Conservation (phyloP, 2,113 vertebrate species). For the Chaetodon auriga region DNA sequence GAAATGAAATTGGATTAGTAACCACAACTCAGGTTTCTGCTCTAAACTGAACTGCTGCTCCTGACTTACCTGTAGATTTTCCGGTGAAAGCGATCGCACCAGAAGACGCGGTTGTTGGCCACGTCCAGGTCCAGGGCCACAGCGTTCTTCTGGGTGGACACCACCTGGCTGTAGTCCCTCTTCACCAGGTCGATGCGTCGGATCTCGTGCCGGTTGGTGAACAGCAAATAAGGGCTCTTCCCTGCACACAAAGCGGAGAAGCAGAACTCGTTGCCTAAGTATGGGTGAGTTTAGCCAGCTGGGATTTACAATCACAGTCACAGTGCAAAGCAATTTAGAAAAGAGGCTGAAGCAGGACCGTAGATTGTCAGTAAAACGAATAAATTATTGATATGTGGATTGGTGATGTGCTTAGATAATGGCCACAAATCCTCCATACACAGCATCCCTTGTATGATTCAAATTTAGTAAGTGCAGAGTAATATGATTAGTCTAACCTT, state of each 20-base stretch:
- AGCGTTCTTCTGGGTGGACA: slow-evolving; percentile 95
- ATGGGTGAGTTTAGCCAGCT: not conserved
- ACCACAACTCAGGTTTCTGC: not conserved
- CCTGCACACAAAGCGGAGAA: slow-evolving; percentile 73
- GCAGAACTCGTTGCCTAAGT: not conserved
- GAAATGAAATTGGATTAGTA: not conserved
- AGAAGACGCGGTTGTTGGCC: slow-evolving; percentile 93
- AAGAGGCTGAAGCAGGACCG: not conserved
- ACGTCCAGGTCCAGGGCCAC: slow-evolving; percentile 95
- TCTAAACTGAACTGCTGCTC: not conserved
- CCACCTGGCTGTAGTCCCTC: slow-evolving; percentile 94
- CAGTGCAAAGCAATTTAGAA: not conserved
- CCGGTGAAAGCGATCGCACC: slow-evolving; percentile 96
- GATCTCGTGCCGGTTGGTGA: slow-evolving; percentile 97
- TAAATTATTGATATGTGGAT: slow-evolving; percentile 2
- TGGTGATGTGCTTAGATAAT: slow-evolving; percentile 13
- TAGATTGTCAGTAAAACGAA: slow-evolving; percentile 3
- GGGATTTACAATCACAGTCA: not conserved
- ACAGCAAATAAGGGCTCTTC: slow-evolving; percentile 93
- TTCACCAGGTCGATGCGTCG: slow-evolving; percentile 94
- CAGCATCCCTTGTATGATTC: slow-evolving; percentile 8
- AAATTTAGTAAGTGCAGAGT: slow-evolving; percentile 8
- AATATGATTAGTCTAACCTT: slow-evolving; percentile 12
- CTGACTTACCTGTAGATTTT: slow-evolving; percentile 95
- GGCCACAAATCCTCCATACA: slow-evolving; percentile 3